Conservation (phyloP, 2,888 invertebrate species). For the Thysanoteuthis rhombus region DNA sequence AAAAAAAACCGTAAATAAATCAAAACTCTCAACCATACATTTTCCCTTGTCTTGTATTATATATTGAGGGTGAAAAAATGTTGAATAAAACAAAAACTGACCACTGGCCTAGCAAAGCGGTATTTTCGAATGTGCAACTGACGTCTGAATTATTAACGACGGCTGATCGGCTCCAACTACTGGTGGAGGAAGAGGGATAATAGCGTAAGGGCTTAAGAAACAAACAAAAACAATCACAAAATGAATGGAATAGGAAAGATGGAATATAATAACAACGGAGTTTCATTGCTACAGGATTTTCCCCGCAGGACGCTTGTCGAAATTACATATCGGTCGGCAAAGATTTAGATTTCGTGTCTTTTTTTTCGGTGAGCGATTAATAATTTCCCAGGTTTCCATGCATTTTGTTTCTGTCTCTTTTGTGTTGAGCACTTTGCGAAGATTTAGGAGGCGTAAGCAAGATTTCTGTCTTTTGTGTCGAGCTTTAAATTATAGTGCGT, state of each 20-base stretch:
- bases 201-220: background rate
- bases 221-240: background rate
- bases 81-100: background rate
- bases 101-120: background rate
- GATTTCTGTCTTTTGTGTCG: background rate
- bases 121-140: background rate
- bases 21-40: background rate
- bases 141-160: background rate
- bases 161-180: background rate
- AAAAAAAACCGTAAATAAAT: background rate
- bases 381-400: background rate
- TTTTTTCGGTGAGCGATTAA: background rate
- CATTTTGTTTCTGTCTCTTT: background rate
- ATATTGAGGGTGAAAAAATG: background rate
- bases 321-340: background rate
- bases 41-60: background rate
- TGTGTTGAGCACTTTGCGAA: background rate
- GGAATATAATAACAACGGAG: background rate
- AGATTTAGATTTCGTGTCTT: background rate
- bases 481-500: background rate
- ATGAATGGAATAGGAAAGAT: background rate
- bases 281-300: background rate
- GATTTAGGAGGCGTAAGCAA: background rate
- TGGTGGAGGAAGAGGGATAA: background rate
- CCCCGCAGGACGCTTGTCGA: background rate